phyloP scores from a whole-genome alignment of 2,113 vertebrate genomes.

The Regulus satrapa region DNA sequence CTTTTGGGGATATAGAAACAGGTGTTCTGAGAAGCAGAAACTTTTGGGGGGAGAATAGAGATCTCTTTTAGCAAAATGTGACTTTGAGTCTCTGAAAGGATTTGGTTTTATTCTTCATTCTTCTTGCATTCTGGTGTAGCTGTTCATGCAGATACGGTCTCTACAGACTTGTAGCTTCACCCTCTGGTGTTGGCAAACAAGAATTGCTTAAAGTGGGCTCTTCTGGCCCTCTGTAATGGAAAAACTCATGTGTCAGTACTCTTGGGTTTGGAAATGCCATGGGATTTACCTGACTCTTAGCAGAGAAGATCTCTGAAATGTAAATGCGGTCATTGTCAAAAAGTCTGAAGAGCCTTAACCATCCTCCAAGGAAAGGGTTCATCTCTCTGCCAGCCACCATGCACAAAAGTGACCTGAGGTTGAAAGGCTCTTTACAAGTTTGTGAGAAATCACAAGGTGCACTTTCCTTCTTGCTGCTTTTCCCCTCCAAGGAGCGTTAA shows the following conservation, averaged over 20 bases:
- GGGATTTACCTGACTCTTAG: background rate
- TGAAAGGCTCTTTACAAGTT: background rate
- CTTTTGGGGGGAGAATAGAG: background rate
- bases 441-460: conserved; percentile 48
- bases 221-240: background rate
- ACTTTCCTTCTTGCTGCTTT: conserved; percentile 62
- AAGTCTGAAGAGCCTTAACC: conserved; percentile 5
- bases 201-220: background rate
- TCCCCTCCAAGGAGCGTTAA: background rate
- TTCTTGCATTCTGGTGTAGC: background rate
- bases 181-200: background rate
- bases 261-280: background rate
- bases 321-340: background rate
- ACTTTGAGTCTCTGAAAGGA: conserved; percentile 1
- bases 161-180: background rate
- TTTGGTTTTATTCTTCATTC: background rate
- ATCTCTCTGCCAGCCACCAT: background rate
- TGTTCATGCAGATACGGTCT: background rate
- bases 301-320: background rate
- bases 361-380: conserved; percentile 7
- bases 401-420: background rate
- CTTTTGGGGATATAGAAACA: background rate
- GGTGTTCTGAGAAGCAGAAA: conserved; percentile 1
- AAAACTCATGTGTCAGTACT: background rate
- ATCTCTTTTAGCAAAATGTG: background rate